A percentile compares a stretch with the other conserved stretches of the same genome.
Conservation (phyloP, 1,140 invertebrate genomes). For the Zaprionus ornatus region DNA sequence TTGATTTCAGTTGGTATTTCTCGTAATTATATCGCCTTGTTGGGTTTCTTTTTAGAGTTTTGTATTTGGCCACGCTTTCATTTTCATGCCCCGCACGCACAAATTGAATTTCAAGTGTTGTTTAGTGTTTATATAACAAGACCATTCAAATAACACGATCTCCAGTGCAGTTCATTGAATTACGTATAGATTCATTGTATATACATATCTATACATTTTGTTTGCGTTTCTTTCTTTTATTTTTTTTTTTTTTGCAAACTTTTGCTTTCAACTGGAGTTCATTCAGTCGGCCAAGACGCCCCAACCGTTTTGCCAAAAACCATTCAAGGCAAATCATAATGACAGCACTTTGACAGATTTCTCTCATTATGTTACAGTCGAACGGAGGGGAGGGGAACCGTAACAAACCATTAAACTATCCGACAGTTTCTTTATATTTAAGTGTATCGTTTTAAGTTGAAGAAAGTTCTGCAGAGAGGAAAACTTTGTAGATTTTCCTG, state of each 20-base stretch:
- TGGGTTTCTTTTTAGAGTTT: slow-evolving; percentile 31
- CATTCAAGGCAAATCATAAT: slow-evolving; percentile 25
- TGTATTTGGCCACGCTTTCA: slow-evolving; percentile 63
- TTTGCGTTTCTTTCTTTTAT: neutral
- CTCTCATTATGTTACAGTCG: slow-evolving; percentile 1
- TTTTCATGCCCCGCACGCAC: slow-evolving; percentile 47
- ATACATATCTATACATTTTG: slow-evolving; percentile 4
- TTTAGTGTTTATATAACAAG: slow-evolving; percentile 35
- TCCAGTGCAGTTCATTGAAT: slow-evolving; percentile 24
- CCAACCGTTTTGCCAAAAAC: slow-evolving; percentile 5
- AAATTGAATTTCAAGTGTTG: slow-evolving; percentile 60
- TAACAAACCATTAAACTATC: neutral
- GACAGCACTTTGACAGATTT: slow-evolving; percentile 21
- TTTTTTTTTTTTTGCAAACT: slow-evolving; percentile 22
- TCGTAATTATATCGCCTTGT: slow-evolving; percentile 15
- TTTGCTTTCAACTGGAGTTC: slow-evolving; percentile 14
- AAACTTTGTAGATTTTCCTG: slow-evolving; percentile 13
- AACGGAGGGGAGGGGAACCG: no score
- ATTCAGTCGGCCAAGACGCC: slow-evolving; percentile 19
- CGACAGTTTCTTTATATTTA: neutral
- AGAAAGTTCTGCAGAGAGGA: neutral
- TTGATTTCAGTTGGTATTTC: slow-evolving; percentile 51
- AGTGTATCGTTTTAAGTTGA: neutral
- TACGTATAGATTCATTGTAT: neutral
- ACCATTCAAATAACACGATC: slow-evolving; percentile 16